Conservation (phyloP, 2,888 invertebrate genomes). For the Entomobrya proxima region DNA sequence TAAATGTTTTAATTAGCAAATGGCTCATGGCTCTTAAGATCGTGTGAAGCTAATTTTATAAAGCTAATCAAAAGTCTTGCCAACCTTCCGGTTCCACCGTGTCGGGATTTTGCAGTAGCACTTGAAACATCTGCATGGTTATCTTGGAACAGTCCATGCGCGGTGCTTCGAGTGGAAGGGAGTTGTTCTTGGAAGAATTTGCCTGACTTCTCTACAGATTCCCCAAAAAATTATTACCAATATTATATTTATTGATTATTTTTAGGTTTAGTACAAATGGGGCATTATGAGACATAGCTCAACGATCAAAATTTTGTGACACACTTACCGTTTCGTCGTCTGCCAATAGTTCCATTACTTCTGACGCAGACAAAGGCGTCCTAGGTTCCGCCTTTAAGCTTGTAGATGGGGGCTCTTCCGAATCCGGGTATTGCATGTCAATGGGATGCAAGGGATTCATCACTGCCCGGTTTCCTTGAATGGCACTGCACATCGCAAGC, state of each 20-base stretch:
- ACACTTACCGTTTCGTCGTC: constrained; percentile 52
- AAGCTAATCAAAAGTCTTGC: background rate
- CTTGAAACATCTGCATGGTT: constrained; percentile 60
- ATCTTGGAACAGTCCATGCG: constrained; percentile 57
- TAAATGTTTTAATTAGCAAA: background rate
- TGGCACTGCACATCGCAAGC: background rate
- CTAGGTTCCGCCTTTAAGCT: constrained; percentile 25
- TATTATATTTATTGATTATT: no score
- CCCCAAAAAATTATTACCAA: background rate
- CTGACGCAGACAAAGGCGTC: background rate
- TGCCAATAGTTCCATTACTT: constrained; percentile 32
- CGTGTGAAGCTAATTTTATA: background rate
- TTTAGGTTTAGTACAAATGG: no score
- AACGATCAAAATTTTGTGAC: background rate
- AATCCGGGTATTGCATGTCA: constrained; percentile 1
- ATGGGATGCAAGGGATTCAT: constrained; percentile 20
- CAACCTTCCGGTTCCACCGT: constrained; percentile 59
- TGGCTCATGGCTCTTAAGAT: background rate
- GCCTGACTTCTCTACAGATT: constrained; percentile 9
- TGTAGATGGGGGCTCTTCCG: background rate
- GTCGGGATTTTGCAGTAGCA: constrained; percentile 56
- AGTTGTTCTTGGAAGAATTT: constrained; percentile 24
- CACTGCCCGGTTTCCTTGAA: background rate
- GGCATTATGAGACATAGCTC: background rate
- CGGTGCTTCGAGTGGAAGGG: background rate